Conservation (phyloP, 2,113 vertebrate genomes). For the Hassar affinis region DNA sequence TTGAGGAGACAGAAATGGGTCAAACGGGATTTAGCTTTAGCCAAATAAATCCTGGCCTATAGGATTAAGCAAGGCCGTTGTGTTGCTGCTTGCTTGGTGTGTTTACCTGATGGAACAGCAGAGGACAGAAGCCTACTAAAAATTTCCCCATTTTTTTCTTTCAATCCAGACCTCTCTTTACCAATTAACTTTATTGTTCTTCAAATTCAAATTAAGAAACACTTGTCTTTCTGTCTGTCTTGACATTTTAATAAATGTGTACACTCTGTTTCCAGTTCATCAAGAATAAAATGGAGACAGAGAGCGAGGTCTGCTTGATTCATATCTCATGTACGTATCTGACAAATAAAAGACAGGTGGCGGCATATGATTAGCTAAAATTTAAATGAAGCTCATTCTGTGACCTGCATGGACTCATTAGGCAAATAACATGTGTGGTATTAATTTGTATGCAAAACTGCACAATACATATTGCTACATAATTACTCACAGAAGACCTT, state of each 20-base stretch:
- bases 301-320: slow-evolving; percentile 49
- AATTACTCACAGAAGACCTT: slow-evolving; percentile 32
- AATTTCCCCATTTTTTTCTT: neutral
- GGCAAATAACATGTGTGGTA: slow-evolving; percentile 19
- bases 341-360: slow-evolving; percentile 22
- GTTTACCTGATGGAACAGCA: slow-evolving; percentile 75
- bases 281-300: slow-evolving; percentile 60
- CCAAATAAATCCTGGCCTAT: slow-evolving; percentile 85
- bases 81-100: slow-evolving; percentile 80
- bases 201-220: neutral
- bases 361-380: slow-evolving; percentile 5
- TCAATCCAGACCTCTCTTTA: neutral
- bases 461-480: slow-evolving; percentile 7
- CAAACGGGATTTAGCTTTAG: slow-evolving; percentile 86
- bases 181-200: neutral
- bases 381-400: slow-evolving; percentile 26
- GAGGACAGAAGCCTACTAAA: slow-evolving; percentile 7
- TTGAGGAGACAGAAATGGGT: slow-evolving; percentile 77
- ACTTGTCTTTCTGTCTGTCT: slow-evolving; percentile 5
- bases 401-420: slow-evolving; percentile 35
- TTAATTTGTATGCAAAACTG: slow-evolving; percentile 33
- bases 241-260: neutral
- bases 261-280: slow-evolving; percentile 30
- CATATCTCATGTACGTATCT: slow-evolving; percentile 62
- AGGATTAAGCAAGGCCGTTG: slow-evolving; percentile 82